phyloP scores from a whole-genome alignment of 2,888 invertebrate genomes.

The Diarsia rubi region DNA sequence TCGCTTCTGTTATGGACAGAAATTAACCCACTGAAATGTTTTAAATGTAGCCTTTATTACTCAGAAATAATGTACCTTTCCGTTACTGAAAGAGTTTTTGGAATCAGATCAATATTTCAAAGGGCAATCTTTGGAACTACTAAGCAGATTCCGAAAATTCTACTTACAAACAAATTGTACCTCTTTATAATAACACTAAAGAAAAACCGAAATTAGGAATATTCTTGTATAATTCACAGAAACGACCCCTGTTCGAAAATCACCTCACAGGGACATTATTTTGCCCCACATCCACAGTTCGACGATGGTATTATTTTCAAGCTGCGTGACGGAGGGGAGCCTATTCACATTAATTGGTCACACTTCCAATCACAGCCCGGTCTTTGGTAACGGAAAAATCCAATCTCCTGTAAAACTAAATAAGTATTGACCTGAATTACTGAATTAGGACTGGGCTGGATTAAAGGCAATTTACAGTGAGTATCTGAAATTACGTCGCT shows the following conservation, averaged over 20 bases:
- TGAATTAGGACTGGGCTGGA: background rate
- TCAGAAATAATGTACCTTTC: too few species aligned
- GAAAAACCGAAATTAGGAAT: background rate
- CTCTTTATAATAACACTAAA: too few species aligned
- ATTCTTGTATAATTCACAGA: background rate
- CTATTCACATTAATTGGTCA: conserved; percentile 54
- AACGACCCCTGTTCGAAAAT: background rate
- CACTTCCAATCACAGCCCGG: conserved; percentile 43
- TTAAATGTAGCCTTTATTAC: too few species aligned
- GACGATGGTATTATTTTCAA: conserved; percentile 36
- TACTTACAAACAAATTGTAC: too few species aligned
- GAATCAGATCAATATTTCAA: too few species aligned
- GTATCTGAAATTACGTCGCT: background rate
- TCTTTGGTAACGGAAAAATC: conserved; percentile 49
- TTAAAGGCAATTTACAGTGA: conserved; percentile 9
- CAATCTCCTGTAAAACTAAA: conserved; percentile 43
- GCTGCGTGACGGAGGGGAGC: conserved; percentile 38
- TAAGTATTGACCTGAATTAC: conserved; percentile 33
- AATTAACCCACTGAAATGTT: too few species aligned
- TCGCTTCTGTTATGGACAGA: too few species aligned
- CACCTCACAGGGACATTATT: conserved; percentile 1
- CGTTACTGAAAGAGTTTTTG: too few species aligned
- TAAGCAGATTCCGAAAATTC: too few species aligned
- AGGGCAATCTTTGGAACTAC: too few species aligned
- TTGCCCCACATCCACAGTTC: conserved; percentile 18